Percentiles rank a stretch among this genome's conserved stretches.
These are phyloP conservation scores for Heliconius ismenius DNA, from an alignment of 2,888 invertebrate genomes.

Conservation along the genomic window DNA sequence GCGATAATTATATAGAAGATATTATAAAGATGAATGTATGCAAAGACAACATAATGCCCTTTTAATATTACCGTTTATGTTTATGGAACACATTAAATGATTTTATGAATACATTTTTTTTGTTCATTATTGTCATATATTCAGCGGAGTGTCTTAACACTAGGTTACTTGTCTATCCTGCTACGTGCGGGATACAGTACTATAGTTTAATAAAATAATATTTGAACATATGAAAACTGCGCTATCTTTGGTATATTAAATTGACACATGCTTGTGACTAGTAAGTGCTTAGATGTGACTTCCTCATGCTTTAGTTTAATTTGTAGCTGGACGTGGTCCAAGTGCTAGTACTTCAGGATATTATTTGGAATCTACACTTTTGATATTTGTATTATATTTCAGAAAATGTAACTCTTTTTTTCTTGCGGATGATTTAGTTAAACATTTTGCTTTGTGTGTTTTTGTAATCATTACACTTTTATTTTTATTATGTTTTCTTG, in stretches of 20 bases:
- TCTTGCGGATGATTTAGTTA: background rate
- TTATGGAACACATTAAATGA: background rate
- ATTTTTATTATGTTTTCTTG: too few relatives aligned
- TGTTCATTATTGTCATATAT: background rate
- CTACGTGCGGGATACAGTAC: too few relatives aligned
- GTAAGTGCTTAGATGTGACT: constrained; percentile 21
- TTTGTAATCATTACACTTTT: background rate
- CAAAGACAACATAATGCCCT: background rate
- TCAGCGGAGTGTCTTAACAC: too few relatives aligned
- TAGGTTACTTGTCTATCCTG: too few relatives aligned
- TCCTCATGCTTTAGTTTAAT: constrained; percentile 36
- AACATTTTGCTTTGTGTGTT: background rate
- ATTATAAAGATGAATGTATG: constrained; percentile 19
- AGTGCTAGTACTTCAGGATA: constrained; percentile 36
- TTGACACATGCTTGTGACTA: constrained; percentile 8
- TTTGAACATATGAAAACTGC: background rate
- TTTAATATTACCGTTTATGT: constrained; percentile 12
- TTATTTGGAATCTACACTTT: constrained; percentile 14
- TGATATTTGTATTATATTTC: constrained; percentile 1
- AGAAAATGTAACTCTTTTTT: background rate
- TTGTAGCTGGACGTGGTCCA: constrained; percentile 30
- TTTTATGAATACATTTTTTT: background rate
- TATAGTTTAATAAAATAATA: background rate
- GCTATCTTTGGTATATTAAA: background rate
- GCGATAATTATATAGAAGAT: constrained; percentile 23